Evolutionary conservation across 2,113 vertebrate genomes (phyloP), one percentile per base, ranked within the genome.

Genomic region (Rana temporaria): DNA sequence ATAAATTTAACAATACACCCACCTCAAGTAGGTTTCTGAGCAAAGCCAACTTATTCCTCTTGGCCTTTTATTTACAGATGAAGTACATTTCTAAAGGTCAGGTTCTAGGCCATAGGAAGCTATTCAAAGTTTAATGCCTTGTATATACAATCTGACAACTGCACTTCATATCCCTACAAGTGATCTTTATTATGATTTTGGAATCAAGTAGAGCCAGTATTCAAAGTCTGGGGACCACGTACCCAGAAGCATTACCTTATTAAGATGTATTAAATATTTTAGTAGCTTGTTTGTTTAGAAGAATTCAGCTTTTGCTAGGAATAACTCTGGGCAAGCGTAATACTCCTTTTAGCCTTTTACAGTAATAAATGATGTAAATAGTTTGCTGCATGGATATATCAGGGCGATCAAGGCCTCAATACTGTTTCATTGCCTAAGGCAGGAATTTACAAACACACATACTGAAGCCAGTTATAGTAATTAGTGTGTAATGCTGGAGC

Each of bases 81-180:
- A 73, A 81, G 26, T 75, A 65, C 18, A 67, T 82, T 82, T 82
- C 62, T 67, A 82, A 82, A 82, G 62, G 80, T 66, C 80, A 82
- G 59, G 80, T 18, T 74, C 48, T 15, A 19, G 55, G 52, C 80
- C 60, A 67, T 8, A 19, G 62, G 60, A 75, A 67, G 57, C 38
- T 26, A 42, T 74, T 74, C n/a, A 74, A 82, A 66, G 30, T 82
- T 67, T 56, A 66, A 75, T 66, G 70, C 20, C 52, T 75, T 66
- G 32, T 73, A 30, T 59, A 60, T 52, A 80, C 60, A 80, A 62
- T 55, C 62, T 80, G 32, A 73, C 52, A 67, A 34, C 53, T 32
- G 30, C 19, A 4, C 18, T 74, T 15, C 5, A 59, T 60, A 26
- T 63, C 20, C 48, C 22, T 68, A 71, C 17, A 64, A 32, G 22